These are phyloP conservation scores for Drosophila conformis DNA, from an alignment of 2,888 invertebrate species.

Conservation along the genomic window DNA sequence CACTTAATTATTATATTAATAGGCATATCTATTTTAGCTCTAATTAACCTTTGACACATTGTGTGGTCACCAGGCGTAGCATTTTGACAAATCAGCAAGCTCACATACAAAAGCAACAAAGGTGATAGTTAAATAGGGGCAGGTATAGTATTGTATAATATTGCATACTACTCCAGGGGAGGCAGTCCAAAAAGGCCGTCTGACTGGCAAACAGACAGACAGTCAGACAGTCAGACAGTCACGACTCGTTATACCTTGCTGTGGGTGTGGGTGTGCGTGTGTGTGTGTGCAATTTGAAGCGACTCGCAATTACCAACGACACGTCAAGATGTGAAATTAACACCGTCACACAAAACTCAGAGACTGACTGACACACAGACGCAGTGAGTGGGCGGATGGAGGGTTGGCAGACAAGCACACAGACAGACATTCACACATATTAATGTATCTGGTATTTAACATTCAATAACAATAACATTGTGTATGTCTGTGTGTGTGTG, in stretches of 20 bases:
- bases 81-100: slow-evolving; percentile 77
- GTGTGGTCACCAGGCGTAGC: slow-evolving; percentile 49
- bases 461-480: slow-evolving; percentile 76
- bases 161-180: slow-evolving; percentile 1
- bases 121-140: slow-evolving; percentile 50
- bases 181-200: slow-evolving; percentile 43
- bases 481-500: slow-evolving; percentile 20
- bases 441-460: slow-evolving; percentile 80
- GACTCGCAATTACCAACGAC: slow-evolving; percentile 80
- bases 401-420: slow-evolving; percentile 6
- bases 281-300: slow-evolving; percentile 72
- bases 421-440: slow-evolving; percentile 64
- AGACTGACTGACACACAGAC: slow-evolving; percentile 30
- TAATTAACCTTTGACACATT: slow-evolving; percentile 78
- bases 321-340: slow-evolving; percentile 81
- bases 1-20: slow-evolving; percentile 80
- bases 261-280: slow-evolving; percentile 15
- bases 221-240: slow-evolving; percentile 51
- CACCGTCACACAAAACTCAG: slow-evolving; percentile 75
- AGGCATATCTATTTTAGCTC: slow-evolving; percentile 74
- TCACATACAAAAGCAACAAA: slow-evolving; percentile 50
- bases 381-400: slow-evolving; percentile 5
- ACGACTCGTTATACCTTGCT: slow-evolving; percentile 63
- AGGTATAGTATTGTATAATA: not conserved
- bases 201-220: not conserved